A percentile compares a stretch with the other conserved stretches of the same genome.
Conservation (phyloP, 2,113 vertebrate species). For the Orientallactaga bullata region DNA sequence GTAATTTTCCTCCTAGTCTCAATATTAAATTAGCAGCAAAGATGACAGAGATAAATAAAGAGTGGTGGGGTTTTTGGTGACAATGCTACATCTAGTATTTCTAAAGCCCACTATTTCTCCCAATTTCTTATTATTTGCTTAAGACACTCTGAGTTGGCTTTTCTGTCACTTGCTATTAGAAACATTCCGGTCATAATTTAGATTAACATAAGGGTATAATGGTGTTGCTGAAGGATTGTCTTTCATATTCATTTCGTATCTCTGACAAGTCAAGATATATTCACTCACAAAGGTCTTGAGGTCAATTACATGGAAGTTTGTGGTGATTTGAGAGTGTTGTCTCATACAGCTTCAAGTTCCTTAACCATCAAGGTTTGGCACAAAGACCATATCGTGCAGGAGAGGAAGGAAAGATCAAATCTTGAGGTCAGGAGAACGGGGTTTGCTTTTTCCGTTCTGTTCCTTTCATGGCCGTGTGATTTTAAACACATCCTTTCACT, state of each 20-base stretch:
- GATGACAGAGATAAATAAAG: background rate
- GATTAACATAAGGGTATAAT: background rate
- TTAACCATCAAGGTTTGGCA: background rate
- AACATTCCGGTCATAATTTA: background rate
- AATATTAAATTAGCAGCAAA: background rate
- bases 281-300: background rate
- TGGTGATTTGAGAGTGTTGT: background rate
- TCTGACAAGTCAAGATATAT: background rate
- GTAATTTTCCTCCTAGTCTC: background rate
- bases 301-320: background rate
- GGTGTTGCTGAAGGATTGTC: background rate
- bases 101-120: background rate
- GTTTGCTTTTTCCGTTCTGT: background rate
- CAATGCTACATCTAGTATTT: background rate
- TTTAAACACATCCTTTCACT: background rate
- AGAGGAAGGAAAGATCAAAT: background rate
- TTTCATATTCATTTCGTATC: background rate
- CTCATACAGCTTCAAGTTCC: background rate
- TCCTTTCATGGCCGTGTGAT: background rate
- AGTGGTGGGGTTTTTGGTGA: background rate
- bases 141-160: background rate
- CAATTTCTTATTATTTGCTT: slow-evolving; percentile 7
- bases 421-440: background rate
- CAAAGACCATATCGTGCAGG: background rate
- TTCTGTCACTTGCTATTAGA: background rate